Evolutionary conservation across 1,140 invertebrate genomes (phyloP).

Genomic region (Ridgeia piscesae): DNA sequence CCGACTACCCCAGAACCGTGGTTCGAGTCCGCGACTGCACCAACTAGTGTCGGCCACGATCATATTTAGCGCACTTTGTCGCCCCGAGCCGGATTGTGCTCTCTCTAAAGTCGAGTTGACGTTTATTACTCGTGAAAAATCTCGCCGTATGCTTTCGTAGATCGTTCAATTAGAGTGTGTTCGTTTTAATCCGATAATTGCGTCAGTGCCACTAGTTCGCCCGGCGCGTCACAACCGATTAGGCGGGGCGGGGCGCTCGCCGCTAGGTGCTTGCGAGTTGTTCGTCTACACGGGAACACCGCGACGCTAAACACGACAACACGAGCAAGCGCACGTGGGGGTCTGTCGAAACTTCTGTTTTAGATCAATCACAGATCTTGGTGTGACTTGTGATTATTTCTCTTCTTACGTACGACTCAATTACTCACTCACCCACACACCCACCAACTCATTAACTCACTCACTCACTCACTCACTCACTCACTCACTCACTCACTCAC

Average conservation of each 20-base stretch:
- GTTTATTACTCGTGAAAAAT: constrained; percentile 6
- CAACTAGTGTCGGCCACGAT: background rate
- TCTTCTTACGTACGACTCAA: no score
- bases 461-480: no score
- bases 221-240: background rate
- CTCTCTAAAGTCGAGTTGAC: constrained; percentile 4
- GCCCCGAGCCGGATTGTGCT: background rate
- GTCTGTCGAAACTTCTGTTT: background rate
- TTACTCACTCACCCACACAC: no score
- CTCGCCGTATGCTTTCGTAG: background rate
- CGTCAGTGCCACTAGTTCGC: background rate
- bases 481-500: no score
- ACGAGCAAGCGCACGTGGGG: background rate
- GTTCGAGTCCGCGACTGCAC: background rate
- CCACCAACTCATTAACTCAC: no score
- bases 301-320: background rate
- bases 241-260: no score
- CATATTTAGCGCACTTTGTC: background rate
- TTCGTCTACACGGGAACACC: background rate
- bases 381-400: background rate
- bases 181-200: background rate
- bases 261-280: background rate
- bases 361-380: background rate
- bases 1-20: background rate
- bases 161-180: background rate